Evolutionary conservation across 2,113 vertebrate genomes (phyloP).

Genomic region (Paramormyrops kingsleyae): DNA sequence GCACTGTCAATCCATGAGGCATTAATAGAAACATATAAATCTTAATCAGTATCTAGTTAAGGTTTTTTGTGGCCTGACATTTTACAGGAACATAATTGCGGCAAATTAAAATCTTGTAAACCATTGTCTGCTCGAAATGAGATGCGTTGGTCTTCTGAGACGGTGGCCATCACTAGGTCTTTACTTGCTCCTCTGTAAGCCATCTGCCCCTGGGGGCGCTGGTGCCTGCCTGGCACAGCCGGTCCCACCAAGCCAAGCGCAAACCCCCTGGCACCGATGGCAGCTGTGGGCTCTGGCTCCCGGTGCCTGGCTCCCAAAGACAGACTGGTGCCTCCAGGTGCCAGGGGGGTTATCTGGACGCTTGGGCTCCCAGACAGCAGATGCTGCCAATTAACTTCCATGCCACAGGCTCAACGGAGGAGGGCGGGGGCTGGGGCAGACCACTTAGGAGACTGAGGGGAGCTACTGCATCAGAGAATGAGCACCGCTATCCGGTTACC

Average conservation of each 20-base stretch:
- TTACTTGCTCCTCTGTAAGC: constrained; percentile 34
- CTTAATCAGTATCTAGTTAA: not conserved
- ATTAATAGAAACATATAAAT: constrained; percentile 9
- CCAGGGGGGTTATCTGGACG: constrained; percentile 53
- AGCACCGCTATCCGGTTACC: not conserved
- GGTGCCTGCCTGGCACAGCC: constrained; percentile 52
- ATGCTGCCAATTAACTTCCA: constrained; percentile 89
- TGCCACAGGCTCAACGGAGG: constrained; percentile 41
- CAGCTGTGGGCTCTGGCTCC: constrained; percentile 58
- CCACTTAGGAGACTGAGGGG: constrained; percentile 33
- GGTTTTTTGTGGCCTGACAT: not conserved
- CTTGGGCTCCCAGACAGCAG: constrained; percentile 75
- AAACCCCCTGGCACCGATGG: constrained; percentile 57
- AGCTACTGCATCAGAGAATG: constrained; percentile 20
- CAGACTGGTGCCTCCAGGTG: constrained; percentile 66
- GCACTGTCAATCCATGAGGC: not conserved
- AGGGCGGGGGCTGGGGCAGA: constrained; percentile 6
- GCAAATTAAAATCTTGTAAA: constrained; percentile 23
- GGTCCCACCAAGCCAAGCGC: constrained; percentile 59
- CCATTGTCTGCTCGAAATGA: constrained; percentile 16
- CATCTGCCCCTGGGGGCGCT: constrained; percentile 48
- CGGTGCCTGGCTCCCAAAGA: constrained; percentile 61
- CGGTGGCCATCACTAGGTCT: constrained; percentile 19
- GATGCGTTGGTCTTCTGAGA: constrained; percentile 11
- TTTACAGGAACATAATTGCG: constrained; percentile 15